phyloP scores from a whole-genome alignment of 1,140 invertebrate genomes.

The Whitmania pigra region DNA sequence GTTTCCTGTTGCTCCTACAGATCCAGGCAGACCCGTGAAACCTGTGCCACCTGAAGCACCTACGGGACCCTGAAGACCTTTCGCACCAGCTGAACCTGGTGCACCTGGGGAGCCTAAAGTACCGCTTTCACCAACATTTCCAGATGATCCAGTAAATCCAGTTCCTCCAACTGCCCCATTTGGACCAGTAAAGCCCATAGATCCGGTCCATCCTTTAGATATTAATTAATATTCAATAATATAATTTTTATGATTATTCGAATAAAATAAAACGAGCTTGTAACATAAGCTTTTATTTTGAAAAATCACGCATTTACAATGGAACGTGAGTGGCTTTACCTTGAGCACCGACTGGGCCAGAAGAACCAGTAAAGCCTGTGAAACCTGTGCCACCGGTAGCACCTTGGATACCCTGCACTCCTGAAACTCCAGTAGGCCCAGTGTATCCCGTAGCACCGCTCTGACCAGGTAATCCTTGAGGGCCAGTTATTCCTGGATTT shows the following conservation, averaged over 20 bases:
- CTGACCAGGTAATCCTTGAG: background rate
- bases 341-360: slow-evolving; percentile 1
- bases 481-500: background rate
- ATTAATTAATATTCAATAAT: too few species aligned
- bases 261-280: background rate
- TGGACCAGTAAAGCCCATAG: background rate
- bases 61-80: background rate
- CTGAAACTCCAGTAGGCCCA: background rate
- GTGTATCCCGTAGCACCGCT: background rate
- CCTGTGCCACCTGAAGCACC: background rate
- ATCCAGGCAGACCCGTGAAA: background rate
- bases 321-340: background rate
- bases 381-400: background rate
- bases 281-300: too few species aligned
- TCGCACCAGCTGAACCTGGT: background rate
- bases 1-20: background rate
- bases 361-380: background rate
- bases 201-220: background rate
- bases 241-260: background rate
- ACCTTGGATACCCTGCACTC: background rate
- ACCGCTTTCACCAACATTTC: background rate
- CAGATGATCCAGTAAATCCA: background rate
- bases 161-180: too few species aligned
- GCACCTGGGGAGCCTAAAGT: background rate
- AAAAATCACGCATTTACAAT: background rate